phyloP scores from a whole-genome alignment of 2,113 vertebrate species.

The Chrysochloris asiatica region DNA sequence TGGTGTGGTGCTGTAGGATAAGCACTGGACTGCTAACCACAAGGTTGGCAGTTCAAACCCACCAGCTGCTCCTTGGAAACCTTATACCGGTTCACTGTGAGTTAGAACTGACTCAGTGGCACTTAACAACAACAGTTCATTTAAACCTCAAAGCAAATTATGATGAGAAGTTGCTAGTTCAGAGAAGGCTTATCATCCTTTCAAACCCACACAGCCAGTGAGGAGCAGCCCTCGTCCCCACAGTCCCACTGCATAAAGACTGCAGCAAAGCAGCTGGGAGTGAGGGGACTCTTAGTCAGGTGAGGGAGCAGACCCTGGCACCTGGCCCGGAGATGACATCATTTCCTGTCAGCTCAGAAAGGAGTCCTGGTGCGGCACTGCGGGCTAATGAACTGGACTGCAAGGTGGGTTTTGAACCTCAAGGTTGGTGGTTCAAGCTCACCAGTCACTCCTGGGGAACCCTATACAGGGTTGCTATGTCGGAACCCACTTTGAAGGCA shows the following conservation, averaged over 20 bases:
- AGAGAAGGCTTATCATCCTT: constrained; percentile 20
- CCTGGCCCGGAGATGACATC: constrained; percentile 59
- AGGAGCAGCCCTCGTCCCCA: background rate
- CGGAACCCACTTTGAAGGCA: too few species aligned
- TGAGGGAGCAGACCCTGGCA: constrained; percentile 56
- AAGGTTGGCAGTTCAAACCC: too few species aligned
- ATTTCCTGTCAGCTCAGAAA: constrained; percentile 71
- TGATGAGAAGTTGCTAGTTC: background rate
- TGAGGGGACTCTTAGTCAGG: constrained; percentile 58
- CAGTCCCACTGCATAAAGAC: background rate
- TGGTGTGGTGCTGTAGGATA: too few species aligned
- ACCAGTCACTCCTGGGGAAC: too few species aligned
- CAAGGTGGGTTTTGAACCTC: too few species aligned
- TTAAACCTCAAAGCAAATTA: background rate
- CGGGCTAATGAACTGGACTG: constrained; percentile 4
- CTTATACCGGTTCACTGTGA: too few species aligned
- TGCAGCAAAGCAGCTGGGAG: constrained; percentile 46
- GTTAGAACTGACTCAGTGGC: too few species aligned
- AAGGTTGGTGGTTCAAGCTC: too few species aligned
- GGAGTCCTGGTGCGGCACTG: too few species aligned
- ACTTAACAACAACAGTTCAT: background rate
- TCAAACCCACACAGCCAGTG: constrained; percentile 20
- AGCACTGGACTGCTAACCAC: too few species aligned
- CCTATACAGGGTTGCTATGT: too few species aligned
- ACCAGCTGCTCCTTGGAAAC: too few species aligned